These are phyloP conservation scores for Arenaria interpres DNA, from an alignment of 2,113 vertebrate genomes.

Conservation along the genomic window DNA sequence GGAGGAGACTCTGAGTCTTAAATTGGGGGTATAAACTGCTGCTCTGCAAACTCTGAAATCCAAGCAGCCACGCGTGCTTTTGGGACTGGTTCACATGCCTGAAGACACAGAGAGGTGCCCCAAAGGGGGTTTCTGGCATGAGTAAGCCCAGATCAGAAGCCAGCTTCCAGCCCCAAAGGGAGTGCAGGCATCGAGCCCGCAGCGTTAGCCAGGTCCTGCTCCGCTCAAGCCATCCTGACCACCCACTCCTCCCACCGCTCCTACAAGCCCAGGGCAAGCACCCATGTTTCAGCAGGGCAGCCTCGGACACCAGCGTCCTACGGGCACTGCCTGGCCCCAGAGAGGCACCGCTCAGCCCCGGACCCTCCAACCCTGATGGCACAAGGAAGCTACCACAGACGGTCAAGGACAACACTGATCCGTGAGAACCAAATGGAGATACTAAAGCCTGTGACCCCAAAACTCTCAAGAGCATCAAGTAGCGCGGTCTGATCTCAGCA, in stretches of 20 bases:
- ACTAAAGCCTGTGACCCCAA: not conserved
- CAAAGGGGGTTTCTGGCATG: not conserved
- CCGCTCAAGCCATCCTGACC: rapidly evolving
- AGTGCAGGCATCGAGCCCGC: not conserved
- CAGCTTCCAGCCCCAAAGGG: not conserved
- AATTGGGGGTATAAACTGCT: not conserved
- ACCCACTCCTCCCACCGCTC: not conserved
- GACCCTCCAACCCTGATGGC: not conserved
- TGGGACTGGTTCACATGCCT: not conserved
- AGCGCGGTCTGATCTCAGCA: rapidly evolving
- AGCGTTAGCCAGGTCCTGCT: not conserved
- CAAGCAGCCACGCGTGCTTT: not conserved
- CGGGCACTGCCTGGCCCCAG: not conserved
- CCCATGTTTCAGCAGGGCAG: rapidly evolving
- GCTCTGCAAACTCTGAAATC: not conserved
- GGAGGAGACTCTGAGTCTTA: not conserved
- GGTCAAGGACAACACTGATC: not conserved
- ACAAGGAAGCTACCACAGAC: not conserved
- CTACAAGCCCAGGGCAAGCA: not conserved
- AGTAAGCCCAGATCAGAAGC: not conserved
- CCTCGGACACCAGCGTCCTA: not conserved
- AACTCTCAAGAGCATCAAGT: not conserved
- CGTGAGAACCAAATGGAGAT: not conserved
- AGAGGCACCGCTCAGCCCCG: not conserved
- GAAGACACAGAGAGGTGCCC: not conserved